These are phyloP conservation scores for Anniella stebbinsi DNA, from an alignment of 2,797 vertebrate species.

Conservation along the genomic window DNA sequence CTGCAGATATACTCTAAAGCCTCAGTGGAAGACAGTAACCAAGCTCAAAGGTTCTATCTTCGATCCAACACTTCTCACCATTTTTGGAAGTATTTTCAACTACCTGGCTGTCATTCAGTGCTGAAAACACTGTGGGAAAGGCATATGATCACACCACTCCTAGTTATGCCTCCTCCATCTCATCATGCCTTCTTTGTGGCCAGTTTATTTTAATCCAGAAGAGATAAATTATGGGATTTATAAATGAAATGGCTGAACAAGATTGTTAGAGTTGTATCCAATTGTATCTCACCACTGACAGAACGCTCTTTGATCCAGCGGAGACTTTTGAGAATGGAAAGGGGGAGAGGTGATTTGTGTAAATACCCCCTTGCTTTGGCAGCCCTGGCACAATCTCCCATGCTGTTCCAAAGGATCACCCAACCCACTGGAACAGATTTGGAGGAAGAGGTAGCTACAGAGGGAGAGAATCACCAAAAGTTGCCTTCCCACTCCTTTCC, in stretches of 20 bases:
- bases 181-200: not conserved
- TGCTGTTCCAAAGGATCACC: too few species aligned
- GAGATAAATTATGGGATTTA: rapidly evolving
- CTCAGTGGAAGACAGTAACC: not conserved
- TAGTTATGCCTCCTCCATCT: rapidly evolving
- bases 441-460: not conserved
- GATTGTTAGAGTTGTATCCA: not conserved
- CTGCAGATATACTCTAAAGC: not conserved
- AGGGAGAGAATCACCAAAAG: not conserved
- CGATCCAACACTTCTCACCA: not conserved
- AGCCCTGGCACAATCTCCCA: not conserved
- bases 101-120: not conserved
- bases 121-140: not conserved
- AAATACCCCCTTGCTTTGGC: not conserved
- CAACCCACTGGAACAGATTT: not conserved
- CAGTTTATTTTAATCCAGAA: not conserved
- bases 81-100: conserved; percentile 1
- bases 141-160: not conserved
- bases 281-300: not conserved
- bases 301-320: not conserved
- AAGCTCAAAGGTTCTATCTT: not conserved
- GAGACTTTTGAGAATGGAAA: not conserved
- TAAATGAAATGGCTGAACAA: not conserved
- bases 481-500: too few species aligned
- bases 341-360: too few species aligned